Evolutionary conservation across 2,797 vertebrate genomes (phyloP).

Genomic region (Pseudocheirus occidentalis): DNA sequence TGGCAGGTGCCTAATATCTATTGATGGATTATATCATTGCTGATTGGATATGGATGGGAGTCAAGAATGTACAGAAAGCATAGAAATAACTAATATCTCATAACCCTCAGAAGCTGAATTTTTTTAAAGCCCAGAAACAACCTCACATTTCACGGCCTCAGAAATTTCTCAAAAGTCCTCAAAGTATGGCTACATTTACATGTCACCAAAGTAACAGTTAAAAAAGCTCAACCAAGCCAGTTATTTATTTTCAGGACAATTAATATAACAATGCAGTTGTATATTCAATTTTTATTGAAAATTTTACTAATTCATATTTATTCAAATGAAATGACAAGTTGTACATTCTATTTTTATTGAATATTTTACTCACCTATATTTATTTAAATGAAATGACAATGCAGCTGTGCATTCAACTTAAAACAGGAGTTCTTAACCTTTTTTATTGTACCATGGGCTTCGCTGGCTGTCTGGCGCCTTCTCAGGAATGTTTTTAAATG

Average conservation of each 20-base stretch:
- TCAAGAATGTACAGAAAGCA: background rate
- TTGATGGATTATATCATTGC: slow-evolving; percentile 1
- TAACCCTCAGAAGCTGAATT: background rate
- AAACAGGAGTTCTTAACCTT: background rate
- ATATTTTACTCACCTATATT: background rate
- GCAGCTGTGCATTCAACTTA: background rate
- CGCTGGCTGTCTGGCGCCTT: background rate
- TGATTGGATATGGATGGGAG: background rate
- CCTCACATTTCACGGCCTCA: background rate
- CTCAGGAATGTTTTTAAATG: background rate
- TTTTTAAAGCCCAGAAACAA: background rate
- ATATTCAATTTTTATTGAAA: background rate
- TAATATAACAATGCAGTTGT: background rate
- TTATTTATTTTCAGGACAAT: slow-evolving; percentile 53
- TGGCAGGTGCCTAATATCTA: background rate
- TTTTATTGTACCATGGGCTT: background rate
- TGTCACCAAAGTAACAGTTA: slow-evolving; percentile 19
- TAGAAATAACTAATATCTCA: background rate
- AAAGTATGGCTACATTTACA: background rate
- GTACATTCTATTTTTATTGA: background rate
- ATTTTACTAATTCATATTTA: background rate
- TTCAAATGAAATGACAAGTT: background rate
- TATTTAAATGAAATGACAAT: background rate
- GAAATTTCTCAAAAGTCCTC: slow-evolving; percentile 11
- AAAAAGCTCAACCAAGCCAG: slow-evolving; percentile 26